Evolutionary conservation across 2,888 invertebrate species (phyloP), one percentile per base, ranked within the genome.

Genomic region (Corythucha ciliata): DNA sequence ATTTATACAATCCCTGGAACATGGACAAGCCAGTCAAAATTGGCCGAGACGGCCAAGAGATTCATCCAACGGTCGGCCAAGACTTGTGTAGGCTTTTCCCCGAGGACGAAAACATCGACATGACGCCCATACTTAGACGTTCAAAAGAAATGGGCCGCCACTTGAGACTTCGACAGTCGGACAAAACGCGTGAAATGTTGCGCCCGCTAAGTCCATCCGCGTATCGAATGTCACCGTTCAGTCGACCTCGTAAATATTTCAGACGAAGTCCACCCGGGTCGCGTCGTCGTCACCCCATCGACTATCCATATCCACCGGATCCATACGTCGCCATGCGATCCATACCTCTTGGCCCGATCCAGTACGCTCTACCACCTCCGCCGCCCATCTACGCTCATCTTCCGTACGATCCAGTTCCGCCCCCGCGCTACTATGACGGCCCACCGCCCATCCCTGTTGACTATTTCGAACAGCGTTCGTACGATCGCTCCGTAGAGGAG

Each of bases 1-100:
- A 96, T 69, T 72, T 97, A 55, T 91, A 90, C 66, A 97, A 97
- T 72, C 85, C 91, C 4, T 97, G 94, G 93, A 97, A 97, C 73
- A 94, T 96, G 67, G 90, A 92, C 39, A 94, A 94, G 70, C 93
- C 94, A 52, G 96, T 97, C 0, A 97, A 97, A 75, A 96, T 97
- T 64, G 97, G 94, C n/a, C 77, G 97, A 57, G 97, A 97, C 73
- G 97, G 97, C 0, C 86, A 96, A 76, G 96, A 96, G 76, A 91
- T 97, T 60, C 96, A 96, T 68, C 93, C 94, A 2, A 80, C 87
- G 68, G 89, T 92, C 48, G 97, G 92, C 16, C 90, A 91, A 68
- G 91, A 93, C 67, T 72, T 97, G 53, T 97, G 92, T 66, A 79
- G 93, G 54, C 72, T 96, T 40, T 97, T 97, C 69, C 86, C 92